phyloP scores from a whole-genome alignment of 2,888 invertebrate genomes.

The Caenorhabditis sp. region DNA sequence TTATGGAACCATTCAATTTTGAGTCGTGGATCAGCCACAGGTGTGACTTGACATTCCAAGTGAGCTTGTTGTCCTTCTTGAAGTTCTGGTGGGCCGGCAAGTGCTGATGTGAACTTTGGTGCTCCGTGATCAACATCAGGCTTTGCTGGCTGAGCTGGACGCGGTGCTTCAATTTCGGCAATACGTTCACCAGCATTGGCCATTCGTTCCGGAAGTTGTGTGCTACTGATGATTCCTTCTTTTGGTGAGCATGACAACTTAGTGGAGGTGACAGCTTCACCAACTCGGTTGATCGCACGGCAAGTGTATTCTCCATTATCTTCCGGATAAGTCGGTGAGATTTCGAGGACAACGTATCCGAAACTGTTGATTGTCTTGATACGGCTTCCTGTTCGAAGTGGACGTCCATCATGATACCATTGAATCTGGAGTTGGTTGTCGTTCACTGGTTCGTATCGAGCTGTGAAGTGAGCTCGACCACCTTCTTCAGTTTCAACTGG shows the following conservation, averaged over 20 bases:
- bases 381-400: slow-evolving; percentile 88
- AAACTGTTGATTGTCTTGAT: slow-evolving; percentile 96
- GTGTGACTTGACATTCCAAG: slow-evolving; percentile 91
- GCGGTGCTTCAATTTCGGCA: slow-evolving; percentile 66
- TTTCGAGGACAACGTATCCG: slow-evolving; percentile 94
- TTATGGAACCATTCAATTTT: slow-evolving; percentile 77
- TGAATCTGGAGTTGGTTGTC: slow-evolving; percentile 65
- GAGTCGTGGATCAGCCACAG: slow-evolving; percentile 84
- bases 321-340: slow-evolving; percentile 89
- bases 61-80: slow-evolving; percentile 95
- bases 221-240: slow-evolving; percentile 84
- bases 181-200: slow-evolving; percentile 77
- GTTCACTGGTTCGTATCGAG: slow-evolving; percentile 68
- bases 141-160: slow-evolving; percentile 48
- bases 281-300: slow-evolving; percentile 60
- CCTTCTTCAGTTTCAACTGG: slow-evolving; percentile 64
- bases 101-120: slow-evolving; percentile 88
- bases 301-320: slow-evolving; percentile 76
- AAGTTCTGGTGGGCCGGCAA: slow-evolving; percentile 80
- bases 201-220: slow-evolving; percentile 90
- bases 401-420: slow-evolving; percentile 91
- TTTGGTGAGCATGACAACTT: slow-evolving; percentile 85
- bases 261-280: slow-evolving; percentile 86
- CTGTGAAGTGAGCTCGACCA: slow-evolving; percentile 68
- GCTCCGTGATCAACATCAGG: slow-evolving; percentile 80